Percentiles rank a stretch among this genome's conserved stretches.
These are phyloP conservation scores for Vombatus ursinus DNA, from an alignment of 2,113 vertebrate species.

Conservation along the genomic window DNA sequence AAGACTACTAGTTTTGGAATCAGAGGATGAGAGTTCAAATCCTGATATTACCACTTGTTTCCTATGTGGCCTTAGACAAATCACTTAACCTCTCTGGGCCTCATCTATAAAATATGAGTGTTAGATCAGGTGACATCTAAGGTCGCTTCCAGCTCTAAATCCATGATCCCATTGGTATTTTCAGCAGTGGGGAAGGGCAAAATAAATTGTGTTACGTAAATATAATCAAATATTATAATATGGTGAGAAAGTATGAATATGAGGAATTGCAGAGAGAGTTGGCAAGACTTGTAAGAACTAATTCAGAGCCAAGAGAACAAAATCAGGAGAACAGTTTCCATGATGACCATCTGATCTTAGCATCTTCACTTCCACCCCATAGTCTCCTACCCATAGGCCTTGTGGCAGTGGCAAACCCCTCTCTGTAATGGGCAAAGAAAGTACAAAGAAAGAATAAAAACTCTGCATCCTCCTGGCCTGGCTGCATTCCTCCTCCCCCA, in stretches of 20 bases:
- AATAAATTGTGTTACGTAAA: not conserved
- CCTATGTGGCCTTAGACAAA: no score
- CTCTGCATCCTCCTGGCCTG: not conserved
- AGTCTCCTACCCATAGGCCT: not conserved
- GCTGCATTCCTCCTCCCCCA: slow-evolving; percentile 44
- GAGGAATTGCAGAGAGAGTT: not conserved
- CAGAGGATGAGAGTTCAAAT: not conserved
- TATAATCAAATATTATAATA: not conserved
- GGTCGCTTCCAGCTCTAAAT: no score
- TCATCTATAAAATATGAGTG: not conserved
- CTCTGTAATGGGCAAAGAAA: not conserved
- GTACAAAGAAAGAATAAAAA: slow-evolving; percentile 50
- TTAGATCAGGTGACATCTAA: not conserved
- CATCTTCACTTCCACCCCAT: not conserved
- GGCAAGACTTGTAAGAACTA: not conserved
- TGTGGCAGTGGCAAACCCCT: not conserved
- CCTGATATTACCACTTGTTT: not conserved
- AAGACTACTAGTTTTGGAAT: not conserved
- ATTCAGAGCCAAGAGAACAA: not conserved
- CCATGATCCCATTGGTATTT: not conserved
- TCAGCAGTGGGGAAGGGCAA: not conserved
- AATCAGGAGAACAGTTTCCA: not conserved
- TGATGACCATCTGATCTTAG: not conserved
- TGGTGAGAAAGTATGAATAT: not conserved
- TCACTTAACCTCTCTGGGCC: not conserved